Base-by-base conservation (phyloP, 2,888 invertebrate genomes). In the Megalurothrips usitatus region DNA sequence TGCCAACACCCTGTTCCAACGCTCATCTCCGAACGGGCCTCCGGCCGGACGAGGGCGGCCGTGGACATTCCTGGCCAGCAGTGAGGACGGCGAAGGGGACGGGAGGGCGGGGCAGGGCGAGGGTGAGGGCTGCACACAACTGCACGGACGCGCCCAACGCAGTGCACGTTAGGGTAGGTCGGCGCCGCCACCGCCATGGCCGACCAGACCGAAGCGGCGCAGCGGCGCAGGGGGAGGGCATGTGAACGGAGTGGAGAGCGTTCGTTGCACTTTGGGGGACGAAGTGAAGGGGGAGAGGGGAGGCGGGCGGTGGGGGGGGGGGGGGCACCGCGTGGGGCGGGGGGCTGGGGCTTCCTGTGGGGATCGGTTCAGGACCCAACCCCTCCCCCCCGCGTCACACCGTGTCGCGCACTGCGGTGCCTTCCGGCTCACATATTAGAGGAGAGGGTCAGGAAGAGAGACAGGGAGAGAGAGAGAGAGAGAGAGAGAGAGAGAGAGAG, bases 241-340 rank as follows among this genome's bases (percentile, higher is more conserved):
- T 26, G 68, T 75, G 68, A 75, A 23, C n/a, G 58, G 58, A 14
- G 52, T 12, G 52, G 58, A n/a, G 58, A 58, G 58, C 58, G 68
- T 75, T 75, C 68, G 68, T 75, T 75, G 68, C 68, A 75, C 68
- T 75, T n/a, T 68, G 26, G 26, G 68, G 68, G 26, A 26, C 68
- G 68, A 26, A n/a, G 58, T 14, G 58, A 6, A n/a, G 11, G 58
- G 58, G 14, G 14, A n/a, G 11, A 17, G 58, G 14, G 17, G 58
- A 17, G 17, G 14, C 17, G 58, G 34, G 58, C 58, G 58, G 58
- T 17, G 14, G 17, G 0, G 58, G 58, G n/a, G 58, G 17, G 17
- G 58, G 14, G 58, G 3, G 14, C 14, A 52, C 52, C 52, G 58
- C 58, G 17, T 12, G 34, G 34, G 34, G 34, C 34, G 34, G 6